Base-by-base conservation (phyloP, 2,797 vertebrate species). In the Leuciscus waleckii region DNA sequence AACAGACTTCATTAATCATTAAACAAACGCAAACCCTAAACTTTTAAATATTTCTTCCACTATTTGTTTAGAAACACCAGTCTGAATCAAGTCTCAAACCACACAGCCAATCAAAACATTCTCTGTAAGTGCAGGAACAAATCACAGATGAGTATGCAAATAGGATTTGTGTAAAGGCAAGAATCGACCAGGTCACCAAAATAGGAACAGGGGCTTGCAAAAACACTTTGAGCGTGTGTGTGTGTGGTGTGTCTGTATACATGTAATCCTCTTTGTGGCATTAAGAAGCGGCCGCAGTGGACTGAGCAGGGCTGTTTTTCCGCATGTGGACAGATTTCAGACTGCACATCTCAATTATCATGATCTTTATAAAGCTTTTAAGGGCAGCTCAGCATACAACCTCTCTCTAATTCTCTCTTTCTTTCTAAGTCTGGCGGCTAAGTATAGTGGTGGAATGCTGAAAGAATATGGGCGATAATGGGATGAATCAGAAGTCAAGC, bases 401-500 rank as follows among this genome's bases (percentile, higher is more conserved):
- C 58, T 82, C 79, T 69, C 32, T 65, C 63, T 79, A 16, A n/a
- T 8, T 79, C 68, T 21, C 46, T 83, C 83, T 82, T 74, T 65
- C 35, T 67, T 17, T 81, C 76, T 56, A 61, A 68, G 75, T 87
- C 65, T 84, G 35, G 70, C 21, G 49, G 68, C 74, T 85, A 82
- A 82, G 80, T 68, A 81, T 67, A 80, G 51, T 82, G 75, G 79
- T 69, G 79, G 86, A 78, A 82, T 81, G 73, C 73, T 85, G 68
- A 78, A 71, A 85, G 86, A 82, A 87, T 85, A 85, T 82, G 73
- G 75, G 75, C 61, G 79, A 87, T 56, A 89, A 87, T 84, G 79
- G 73, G 89, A 87, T 86, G 82, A 87, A 61, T 88, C 85, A 85
- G 82, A 80, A 85, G 85, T 87, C 89, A 87, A 70, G 85, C 85